Evolutionary conservation across 1,140 invertebrate genomes (phyloP).

Genomic region (Pseudoatta argentina): DNA sequence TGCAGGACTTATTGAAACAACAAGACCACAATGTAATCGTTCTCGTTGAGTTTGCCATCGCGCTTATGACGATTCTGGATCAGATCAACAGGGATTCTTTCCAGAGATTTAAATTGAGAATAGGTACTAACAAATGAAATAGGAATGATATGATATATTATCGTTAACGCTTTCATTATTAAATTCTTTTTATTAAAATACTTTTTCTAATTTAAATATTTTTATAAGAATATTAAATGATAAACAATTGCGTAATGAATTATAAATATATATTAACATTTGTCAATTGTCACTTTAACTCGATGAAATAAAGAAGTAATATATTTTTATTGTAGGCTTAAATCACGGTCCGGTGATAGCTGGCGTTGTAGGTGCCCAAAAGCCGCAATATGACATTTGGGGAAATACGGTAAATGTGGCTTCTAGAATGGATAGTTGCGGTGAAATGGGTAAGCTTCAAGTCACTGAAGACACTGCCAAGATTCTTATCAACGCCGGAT

Average conservation of each 20-base stretch:
- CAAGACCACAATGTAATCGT: conserved; percentile 95
- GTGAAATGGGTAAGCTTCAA: conserved; percentile 94
- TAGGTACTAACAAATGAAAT: conserved; percentile 88
- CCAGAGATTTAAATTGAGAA: conserved; percentile 96
- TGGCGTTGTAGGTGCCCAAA: conserved; percentile 97
- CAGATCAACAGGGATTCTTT: conserved; percentile 99
- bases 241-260: too few relatives aligned
- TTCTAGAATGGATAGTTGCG: conserved; percentile 98
- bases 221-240: too few relatives aligned
- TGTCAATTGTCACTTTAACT: not conserved
- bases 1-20: conserved; percentile 90
- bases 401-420: conserved; percentile 99
- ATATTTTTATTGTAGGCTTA: conserved; percentile 88
- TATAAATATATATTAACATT: too few relatives aligned
- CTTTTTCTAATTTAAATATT: too few relatives aligned
- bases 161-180: too few relatives aligned
- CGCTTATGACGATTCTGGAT: conserved; percentile 96
- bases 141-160: not conserved
- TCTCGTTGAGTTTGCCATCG: conserved; percentile 97
- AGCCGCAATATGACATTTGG: conserved; percentile 99
- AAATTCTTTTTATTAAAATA: too few relatives aligned
- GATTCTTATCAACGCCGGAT: conserved; percentile 93
- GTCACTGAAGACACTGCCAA: conserved; percentile 96
- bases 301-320: not conserved
- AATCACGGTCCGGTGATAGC: conserved; percentile 98